Evolutionary conservation across 2,113 vertebrate species (phyloP).

Genomic region (Mohoua ochrocephala): DNA sequence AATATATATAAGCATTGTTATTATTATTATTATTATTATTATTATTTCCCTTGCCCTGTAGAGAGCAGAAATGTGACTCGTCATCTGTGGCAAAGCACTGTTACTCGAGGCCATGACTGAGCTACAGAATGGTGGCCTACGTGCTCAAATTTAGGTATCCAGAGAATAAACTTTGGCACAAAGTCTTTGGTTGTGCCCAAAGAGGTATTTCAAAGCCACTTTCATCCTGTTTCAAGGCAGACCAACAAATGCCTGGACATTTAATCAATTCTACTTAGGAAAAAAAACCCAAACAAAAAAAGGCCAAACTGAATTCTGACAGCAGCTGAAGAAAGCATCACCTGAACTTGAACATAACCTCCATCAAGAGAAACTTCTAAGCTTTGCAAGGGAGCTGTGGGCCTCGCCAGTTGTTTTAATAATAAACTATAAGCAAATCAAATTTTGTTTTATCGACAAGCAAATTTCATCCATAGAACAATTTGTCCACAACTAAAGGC

Average conservation of each 20-base stretch:
- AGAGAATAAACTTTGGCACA: neutral
- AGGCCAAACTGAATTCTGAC: neutral
- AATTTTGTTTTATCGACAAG: neutral
- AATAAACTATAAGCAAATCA: neutral
- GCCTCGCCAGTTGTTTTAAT: neutral
- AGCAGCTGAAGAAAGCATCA: neutral
- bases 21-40: neutral
- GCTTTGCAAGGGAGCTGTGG: neutral
- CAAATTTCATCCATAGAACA: neutral
- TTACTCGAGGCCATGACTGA: neutral
- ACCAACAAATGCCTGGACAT: neutral
- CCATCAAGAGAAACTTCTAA: neutral
- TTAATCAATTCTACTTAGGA: neutral
- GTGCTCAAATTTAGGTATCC: neutral
- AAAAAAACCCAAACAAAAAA: neutral
- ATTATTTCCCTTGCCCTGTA: neutral
- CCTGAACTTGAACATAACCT: neutral
- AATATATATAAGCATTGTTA: neutral
- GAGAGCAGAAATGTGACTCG: neutral
- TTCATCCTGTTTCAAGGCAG: neutral
- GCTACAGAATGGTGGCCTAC: rapidly evolving
- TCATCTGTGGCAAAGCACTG: neutral
- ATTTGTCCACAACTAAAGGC: neutral
- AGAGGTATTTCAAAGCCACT: neutral
- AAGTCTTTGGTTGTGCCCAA: neutral